A percentile compares a stretch with the other conserved stretches of the same genome.
Conservation (phyloP, 2,888 invertebrate genomes). For the Tridacna gigas region DNA sequence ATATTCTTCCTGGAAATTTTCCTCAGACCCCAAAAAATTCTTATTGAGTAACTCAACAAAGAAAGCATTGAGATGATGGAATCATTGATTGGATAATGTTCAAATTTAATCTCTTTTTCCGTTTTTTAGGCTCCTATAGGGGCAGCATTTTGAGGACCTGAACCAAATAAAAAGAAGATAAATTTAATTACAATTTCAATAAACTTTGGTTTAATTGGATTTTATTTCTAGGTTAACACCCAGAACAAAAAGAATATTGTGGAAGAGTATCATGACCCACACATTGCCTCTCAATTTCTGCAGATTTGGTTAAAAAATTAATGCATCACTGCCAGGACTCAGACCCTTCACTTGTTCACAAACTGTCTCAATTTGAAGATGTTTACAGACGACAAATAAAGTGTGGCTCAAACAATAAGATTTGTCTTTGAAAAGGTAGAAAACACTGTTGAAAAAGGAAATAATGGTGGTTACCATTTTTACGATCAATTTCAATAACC, state of each 20-base stretch:
- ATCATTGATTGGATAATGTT: conserved; percentile 17
- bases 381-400: too few species aligned
- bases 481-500: too few species aligned
- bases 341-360: too few species aligned
- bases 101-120: conserved; percentile 17
- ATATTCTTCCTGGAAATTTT: too few species aligned
- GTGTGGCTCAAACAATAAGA: too few species aligned
- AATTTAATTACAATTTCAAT: conserved; percentile 26
- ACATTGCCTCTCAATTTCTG: neutral
- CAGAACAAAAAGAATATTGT: neutral
- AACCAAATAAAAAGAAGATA: conserved; percentile 6
- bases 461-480: too few species aligned
- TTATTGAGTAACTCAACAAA: conserved; percentile 20
- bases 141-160: neutral
- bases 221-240: conserved; percentile 23
- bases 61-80: conserved; percentile 8
- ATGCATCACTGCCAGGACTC: too few species aligned
- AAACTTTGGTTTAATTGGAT: conserved; percentile 32
- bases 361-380: too few species aligned
- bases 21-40: neutral
- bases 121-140: neutral
- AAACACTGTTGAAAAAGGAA: too few species aligned
- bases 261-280: neutral
- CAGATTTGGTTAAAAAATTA: too few species aligned
- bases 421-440: too few species aligned